Evolutionary conservation across 2,113 vertebrate species (phyloP), one percentile per base, ranked within the genome.

Genomic region (Lophotis ruficrista): DNA sequence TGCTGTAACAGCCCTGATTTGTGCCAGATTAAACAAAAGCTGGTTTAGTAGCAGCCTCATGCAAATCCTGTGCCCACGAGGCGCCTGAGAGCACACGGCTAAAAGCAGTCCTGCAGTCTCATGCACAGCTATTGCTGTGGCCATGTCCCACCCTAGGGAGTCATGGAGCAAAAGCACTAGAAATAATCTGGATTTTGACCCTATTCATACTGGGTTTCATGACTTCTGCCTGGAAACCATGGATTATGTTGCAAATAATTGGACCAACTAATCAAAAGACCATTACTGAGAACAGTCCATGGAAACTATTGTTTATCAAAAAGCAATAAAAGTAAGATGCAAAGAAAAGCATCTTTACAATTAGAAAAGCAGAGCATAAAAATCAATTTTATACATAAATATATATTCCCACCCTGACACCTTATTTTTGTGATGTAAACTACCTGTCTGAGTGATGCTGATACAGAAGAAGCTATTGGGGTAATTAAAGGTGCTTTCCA

Each of bases 1-100:
- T 54, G 80, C 51, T 54, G 33, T 72, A 76, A 31, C 30, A 92
- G 66, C 45, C 31, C 28, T 66, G 75, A 53, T 86, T 73, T 54
- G 62, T 73, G 88, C 68, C 82, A 75, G 41, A 47, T 71, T 73
- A 83, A 81, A 77, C 0, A 0, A 88, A 61, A 77, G 9, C 71
- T 80, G 79, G 25, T 64, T 89, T 48, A 58, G 53, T 43, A 85
- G 24, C 57, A 85, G 58, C 27, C 37, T 48, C 15, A 18, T 51
- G 11, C 0, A 0, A 89, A 62, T 7, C 28, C 24, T 41, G 28
- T 70, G 43, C 35, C 56, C 41, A 66, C 0, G 0, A 89, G 28
- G 12, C 43, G 33, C 38, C 69, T 56, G 31, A n/a, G 56, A 82
- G 28, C 62, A 47, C 75, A 6, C 0, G 0, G 24, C 27, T 68